These are phyloP conservation scores for Poecilia picta DNA, from an alignment of 2,797 vertebrate species.

Conservation along the genomic window DNA sequence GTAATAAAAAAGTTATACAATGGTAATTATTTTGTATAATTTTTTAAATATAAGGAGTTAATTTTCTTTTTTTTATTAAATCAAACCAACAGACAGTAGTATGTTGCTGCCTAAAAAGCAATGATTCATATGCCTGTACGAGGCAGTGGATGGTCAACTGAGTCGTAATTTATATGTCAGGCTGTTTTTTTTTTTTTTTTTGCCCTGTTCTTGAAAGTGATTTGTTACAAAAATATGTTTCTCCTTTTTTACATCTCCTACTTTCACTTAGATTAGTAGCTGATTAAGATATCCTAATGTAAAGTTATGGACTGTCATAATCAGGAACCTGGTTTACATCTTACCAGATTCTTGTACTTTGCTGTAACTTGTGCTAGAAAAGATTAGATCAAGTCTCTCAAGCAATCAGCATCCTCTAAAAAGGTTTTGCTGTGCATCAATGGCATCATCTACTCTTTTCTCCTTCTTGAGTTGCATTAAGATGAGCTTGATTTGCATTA, in stretches of 20 bases:
- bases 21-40: not conserved
- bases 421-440: not conserved
- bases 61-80: too few species aligned
- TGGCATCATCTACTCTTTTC: not conserved
- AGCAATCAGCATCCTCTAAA: not conserved
- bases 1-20: not conserved
- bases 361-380: not conserved
- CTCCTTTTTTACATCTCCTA: not conserved
- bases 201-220: not conserved
- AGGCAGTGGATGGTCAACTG: too few species aligned
- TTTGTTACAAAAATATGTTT: not conserved
- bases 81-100: too few species aligned
- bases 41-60: not conserved
- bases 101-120: too few species aligned
- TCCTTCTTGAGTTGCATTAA: not conserved
- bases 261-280: not conserved
- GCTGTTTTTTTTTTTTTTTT: too few species aligned
- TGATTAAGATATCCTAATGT: not conserved
- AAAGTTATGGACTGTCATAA: not conserved
- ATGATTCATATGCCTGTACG: too few species aligned
- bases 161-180: too few species aligned
- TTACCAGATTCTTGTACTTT: not conserved
- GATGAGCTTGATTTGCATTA: not conserved
- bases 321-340: not conserved
- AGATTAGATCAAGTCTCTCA: not conserved